Evolutionary conservation across 2,797 vertebrate genomes (phyloP).

Genomic region (Uromys caudimaculatus): DNA sequence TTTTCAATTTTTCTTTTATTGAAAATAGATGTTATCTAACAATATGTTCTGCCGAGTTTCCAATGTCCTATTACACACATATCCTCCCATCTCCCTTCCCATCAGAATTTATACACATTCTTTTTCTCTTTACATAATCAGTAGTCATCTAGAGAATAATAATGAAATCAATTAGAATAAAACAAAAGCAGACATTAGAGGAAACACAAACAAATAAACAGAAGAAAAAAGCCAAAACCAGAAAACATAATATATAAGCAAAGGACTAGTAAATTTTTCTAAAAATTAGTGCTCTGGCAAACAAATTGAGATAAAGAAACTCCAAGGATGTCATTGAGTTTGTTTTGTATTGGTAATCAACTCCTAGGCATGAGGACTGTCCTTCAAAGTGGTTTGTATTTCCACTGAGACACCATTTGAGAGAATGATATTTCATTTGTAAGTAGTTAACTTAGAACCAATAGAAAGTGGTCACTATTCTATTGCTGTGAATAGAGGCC

Average conservation of each 20-base stretch:
- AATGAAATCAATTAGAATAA: neutral
- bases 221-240: neutral
- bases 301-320: neutral
- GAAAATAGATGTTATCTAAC: neutral
- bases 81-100: neutral
- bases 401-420: neutral
- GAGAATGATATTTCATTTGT: too few species aligned
- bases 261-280: neutral
- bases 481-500: neutral
- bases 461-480: neutral
- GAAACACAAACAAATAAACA: neutral
- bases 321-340: neutral
- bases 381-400: neutral
- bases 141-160: neutral
- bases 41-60: neutral
- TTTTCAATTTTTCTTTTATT: neutral
- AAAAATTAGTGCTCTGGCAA: neutral
- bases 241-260: neutral
- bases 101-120: neutral
- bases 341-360: neutral
- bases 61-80: rapidly evolving
- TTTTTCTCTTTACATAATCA: neutral
- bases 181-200: neutral
- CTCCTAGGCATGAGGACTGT: neutral
- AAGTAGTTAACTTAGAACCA: neutral